phyloP scores from a whole-genome alignment of 2,797 vertebrate species.

The Cossypha caffra region DNA sequence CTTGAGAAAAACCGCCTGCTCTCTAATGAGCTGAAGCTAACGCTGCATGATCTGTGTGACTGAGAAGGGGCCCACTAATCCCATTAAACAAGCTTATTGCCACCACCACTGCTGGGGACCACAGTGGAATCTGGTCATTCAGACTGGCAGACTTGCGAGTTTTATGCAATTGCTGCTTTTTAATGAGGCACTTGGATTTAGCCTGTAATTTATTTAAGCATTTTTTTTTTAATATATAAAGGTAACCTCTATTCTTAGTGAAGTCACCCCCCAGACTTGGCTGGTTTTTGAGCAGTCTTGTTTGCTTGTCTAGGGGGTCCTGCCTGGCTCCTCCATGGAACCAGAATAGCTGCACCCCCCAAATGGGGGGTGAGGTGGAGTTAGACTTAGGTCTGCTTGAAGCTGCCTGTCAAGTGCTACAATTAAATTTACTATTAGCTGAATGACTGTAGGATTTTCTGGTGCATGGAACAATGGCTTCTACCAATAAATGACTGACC shows the following conservation, averaged over 20 bases:
- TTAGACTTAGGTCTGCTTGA: background rate
- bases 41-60: slow-evolving; percentile 82
- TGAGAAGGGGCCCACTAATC: slow-evolving; percentile 72
- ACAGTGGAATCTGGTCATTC: slow-evolving; percentile 48
- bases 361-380: background rate
- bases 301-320: background rate
- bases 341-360: background rate
- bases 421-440: background rate
- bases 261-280: background rate
- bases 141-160: slow-evolving; percentile 4
- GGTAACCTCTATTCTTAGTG: background rate
- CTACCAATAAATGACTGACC: slow-evolving; percentile 49
- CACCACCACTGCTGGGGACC: slow-evolving; percentile 59
- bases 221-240: background rate
- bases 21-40: slow-evolving; percentile 81
- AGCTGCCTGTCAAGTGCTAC: background rate
- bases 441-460: slow-evolving; percentile 9
- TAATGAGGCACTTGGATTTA: background rate
- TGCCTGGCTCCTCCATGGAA: background rate
- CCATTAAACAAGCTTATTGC: slow-evolving; percentile 49
- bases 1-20: slow-evolving; percentile 82
- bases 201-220: background rate
- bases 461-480: slow-evolving; percentile 35
- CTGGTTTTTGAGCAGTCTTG: background rate
- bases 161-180: slow-evolving; percentile 28